phyloP scores from a whole-genome alignment of 2,113 vertebrate genomes.

The Grallaria varia region DNA sequence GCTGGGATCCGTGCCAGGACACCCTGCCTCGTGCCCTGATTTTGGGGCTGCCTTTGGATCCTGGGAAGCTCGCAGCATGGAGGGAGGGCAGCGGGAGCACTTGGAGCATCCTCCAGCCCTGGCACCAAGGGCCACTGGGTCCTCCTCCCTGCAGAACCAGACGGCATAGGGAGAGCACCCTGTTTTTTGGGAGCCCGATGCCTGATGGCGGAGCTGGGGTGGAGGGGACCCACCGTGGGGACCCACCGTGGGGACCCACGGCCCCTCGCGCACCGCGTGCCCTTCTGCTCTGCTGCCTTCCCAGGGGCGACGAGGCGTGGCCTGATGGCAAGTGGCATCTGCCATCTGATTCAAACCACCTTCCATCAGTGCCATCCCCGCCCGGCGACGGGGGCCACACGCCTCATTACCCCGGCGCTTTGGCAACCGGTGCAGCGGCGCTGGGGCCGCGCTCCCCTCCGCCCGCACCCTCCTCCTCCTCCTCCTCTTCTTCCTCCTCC shows the following conservation, averaged over 20 bases:
- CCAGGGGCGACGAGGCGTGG: constrained; percentile 66
- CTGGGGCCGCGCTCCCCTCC: not conserved
- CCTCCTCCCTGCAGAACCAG: not conserved
- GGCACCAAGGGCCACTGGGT: not conserved
- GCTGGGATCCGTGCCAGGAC: rapidly evolving
- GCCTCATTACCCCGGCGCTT: constrained; percentile 48
- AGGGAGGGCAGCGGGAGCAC: rapidly evolving
- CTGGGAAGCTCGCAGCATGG: not conserved
- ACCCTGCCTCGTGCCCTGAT: rapidly evolving
- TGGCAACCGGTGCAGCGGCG: not conserved
- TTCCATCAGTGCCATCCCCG: constrained; percentile 68
- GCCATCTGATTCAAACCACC: constrained; percentile 78
- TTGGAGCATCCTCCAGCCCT: not conserved
- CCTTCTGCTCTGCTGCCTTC: constrained; percentile 71
- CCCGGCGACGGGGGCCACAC: constrained; percentile 31
- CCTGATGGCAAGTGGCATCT: constrained; percentile 76
- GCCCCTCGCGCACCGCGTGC: not conserved
- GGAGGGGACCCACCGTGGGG: not conserved
- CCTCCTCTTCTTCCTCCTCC: not conserved
- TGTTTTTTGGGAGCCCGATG: not conserved
- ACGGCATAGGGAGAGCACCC: rapidly evolving
- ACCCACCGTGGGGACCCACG: not conserved
- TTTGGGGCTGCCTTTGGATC: not conserved
- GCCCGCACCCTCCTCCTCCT: not conserved
- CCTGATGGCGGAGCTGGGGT: rapidly evolving